Percentiles rank a stretch among this genome's conserved stretches.
These are phyloP conservation scores for Pemphigus obesinymphae DNA, from an alignment of 1,140 invertebrate genomes.

Conservation along the genomic window DNA sequence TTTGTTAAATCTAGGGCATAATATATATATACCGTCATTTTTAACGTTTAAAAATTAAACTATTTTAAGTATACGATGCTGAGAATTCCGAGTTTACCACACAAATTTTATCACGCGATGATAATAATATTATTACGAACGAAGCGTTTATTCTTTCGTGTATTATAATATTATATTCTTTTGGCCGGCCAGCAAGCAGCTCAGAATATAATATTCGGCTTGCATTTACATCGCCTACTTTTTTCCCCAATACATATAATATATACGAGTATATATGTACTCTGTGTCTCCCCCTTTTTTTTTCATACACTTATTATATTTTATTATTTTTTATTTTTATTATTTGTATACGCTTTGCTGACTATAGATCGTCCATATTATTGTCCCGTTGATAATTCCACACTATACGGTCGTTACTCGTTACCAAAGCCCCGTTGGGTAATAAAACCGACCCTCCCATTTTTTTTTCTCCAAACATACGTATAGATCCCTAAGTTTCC, in stretches of 20 bases:
- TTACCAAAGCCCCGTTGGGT: constrained; percentile 20
- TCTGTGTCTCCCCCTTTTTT: constrained; percentile 6
- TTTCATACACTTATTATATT: not conserved
- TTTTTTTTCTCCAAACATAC: constrained; percentile 4
- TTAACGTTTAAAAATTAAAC: not conserved
- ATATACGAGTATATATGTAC: no score
- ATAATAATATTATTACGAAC: not conserved
- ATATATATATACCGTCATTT: not conserved
- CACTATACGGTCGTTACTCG: not conserved
- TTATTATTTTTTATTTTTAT: no score
- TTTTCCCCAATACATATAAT: not conserved
- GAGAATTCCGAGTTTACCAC: not conserved
- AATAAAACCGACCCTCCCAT: constrained; percentile 30
- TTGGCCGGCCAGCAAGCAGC: not conserved
- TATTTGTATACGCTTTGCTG: not conserved
- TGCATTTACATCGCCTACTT: not conserved
- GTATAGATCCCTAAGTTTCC: constrained; percentile 28
- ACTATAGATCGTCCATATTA: not conserved
- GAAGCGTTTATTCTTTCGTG: no score
- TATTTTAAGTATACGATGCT: not conserved
- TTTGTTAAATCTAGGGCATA: no score
- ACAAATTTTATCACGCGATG: no score
- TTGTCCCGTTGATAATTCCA: constrained; percentile 29
- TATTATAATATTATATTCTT: not conserved
- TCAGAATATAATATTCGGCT: constrained; percentile 29